A percentile compares a stretch with the other conserved stretches of the same genome.
These are phyloP conservation scores for Stenopsyche tienmushanensis DNA, from an alignment of 1,140 invertebrate genomes.

Conservation along the genomic window DNA sequence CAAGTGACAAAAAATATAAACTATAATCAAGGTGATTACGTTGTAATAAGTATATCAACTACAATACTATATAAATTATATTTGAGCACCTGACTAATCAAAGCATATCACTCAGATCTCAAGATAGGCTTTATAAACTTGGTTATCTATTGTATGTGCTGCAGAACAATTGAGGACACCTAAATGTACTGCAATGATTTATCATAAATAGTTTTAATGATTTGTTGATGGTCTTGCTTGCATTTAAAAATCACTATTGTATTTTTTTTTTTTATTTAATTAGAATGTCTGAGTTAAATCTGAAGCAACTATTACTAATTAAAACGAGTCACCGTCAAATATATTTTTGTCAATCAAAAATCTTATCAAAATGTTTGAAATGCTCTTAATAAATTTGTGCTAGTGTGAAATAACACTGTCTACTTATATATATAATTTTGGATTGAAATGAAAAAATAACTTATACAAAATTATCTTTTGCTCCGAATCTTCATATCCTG, in stretches of 20 bases:
- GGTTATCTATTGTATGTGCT: too few species aligned
- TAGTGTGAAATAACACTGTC: not conserved
- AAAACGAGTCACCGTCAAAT: not conserved
- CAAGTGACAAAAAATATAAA: not conserved
- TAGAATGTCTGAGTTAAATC: not conserved
- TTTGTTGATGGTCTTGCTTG: too few species aligned
- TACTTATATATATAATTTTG: constrained; percentile 2
- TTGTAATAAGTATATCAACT: too few species aligned
- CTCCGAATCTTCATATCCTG: constrained; percentile 28
- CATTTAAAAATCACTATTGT: too few species aligned
- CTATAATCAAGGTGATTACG: too few species aligned
- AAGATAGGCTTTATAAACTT: too few species aligned
- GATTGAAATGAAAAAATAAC: constrained; percentile 12
- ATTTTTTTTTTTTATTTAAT: not conserved
- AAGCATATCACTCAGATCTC: too few species aligned
- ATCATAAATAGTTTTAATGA: too few species aligned
- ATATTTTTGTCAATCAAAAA: not conserved
- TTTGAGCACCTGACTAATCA: too few species aligned
- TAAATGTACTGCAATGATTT: too few species aligned
- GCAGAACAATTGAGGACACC: too few species aligned
- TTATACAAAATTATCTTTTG: constrained; percentile 23
- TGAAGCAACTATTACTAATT: not conserved
- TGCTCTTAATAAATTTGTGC: not conserved
- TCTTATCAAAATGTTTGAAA: not conserved
- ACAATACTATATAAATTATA: too few species aligned